These are phyloP conservation scores for Synanceia verrucosa DNA, from an alignment of 2,797 vertebrate species.

Conservation along the genomic window DNA sequence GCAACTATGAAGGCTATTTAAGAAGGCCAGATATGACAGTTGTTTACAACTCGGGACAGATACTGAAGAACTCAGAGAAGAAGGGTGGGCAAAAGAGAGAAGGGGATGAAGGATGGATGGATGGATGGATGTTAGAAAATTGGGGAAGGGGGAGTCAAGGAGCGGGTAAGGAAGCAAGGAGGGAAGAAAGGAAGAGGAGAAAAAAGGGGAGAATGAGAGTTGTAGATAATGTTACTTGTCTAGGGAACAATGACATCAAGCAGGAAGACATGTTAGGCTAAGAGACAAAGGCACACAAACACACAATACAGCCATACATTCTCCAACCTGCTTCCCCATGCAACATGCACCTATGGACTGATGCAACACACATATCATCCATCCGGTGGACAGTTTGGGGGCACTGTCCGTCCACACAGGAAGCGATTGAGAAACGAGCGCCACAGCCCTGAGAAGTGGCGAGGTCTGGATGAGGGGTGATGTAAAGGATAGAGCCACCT, in stretches of 20 bases:
- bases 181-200: background rate
- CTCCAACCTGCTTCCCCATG: too few relatives aligned
- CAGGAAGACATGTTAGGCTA: slow-evolving; percentile 40
- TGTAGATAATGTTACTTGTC: slow-evolving; percentile 41
- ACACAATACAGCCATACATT: background rate
- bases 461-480: too few relatives aligned
- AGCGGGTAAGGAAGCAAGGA: background rate
- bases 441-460: too few relatives aligned
- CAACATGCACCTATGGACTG: background rate
- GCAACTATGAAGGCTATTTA: slow-evolving; percentile 85
- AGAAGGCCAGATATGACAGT: slow-evolving; percentile 90
- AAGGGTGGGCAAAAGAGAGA: slow-evolving; percentile 77
- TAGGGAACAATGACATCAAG: slow-evolving; percentile 46
- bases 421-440: too few relatives aligned
- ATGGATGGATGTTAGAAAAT: slow-evolving; percentile 5
- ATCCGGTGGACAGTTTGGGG: too few relatives aligned
- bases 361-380: background rate
- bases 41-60: slow-evolving; percentile 89
- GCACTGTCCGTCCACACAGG: too few relatives aligned
- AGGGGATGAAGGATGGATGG: slow-evolving; percentile 68
- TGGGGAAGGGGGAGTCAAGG: background rate
- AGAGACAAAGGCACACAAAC: background rate
- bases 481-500: too few relatives aligned
- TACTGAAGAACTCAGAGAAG: slow-evolving; percentile 71
- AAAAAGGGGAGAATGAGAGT: background rate